Conservation (phyloP, 2,797 vertebrate species). For the Channallabes apus region DNA sequence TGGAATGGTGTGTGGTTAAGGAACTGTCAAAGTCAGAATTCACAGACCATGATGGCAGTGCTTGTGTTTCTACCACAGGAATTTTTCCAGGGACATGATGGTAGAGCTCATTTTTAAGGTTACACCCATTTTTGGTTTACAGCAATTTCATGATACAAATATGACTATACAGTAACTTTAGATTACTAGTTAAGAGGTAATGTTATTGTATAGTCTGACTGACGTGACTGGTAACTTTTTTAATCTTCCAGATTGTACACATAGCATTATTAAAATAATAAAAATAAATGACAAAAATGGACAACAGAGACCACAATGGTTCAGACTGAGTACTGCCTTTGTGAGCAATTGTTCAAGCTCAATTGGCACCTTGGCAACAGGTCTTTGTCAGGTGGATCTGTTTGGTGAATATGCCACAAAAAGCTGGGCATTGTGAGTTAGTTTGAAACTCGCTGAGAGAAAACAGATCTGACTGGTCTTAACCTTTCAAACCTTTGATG, state of each 20-base stretch:
- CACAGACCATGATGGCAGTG: background rate
- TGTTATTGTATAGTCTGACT: background rate
- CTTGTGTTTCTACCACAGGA: background rate
- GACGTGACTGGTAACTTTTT: background rate
- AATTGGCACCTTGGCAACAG: constrained; percentile 67
- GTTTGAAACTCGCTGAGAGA: constrained; percentile 64
- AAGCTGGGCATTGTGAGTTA: constrained; percentile 66
- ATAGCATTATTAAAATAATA: background rate
- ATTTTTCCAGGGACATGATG: background rate
- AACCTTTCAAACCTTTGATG: constrained; percentile 57
- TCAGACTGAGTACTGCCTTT: constrained; percentile 50
- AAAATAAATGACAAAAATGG: background rate
- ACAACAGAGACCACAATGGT: background rate
- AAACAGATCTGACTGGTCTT: constrained; percentile 64
- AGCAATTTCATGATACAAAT: background rate
- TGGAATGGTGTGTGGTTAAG: background rate
- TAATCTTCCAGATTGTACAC: background rate
- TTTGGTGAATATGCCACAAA: constrained; percentile 67
- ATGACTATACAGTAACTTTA: no score
- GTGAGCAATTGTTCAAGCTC: constrained; percentile 71
- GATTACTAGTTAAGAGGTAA: background rate
- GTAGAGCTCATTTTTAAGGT: background rate
- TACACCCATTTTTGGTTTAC: background rate
- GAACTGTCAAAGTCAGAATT: background rate
- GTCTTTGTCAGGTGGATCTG: constrained; percentile 71